A percentile compares a stretch with the other conserved stretches of the same genome.
These are phyloP conservation scores for Neopipo cinnamomea DNA, from an alignment of 2,113 vertebrate genomes.

Conservation along the genomic window DNA sequence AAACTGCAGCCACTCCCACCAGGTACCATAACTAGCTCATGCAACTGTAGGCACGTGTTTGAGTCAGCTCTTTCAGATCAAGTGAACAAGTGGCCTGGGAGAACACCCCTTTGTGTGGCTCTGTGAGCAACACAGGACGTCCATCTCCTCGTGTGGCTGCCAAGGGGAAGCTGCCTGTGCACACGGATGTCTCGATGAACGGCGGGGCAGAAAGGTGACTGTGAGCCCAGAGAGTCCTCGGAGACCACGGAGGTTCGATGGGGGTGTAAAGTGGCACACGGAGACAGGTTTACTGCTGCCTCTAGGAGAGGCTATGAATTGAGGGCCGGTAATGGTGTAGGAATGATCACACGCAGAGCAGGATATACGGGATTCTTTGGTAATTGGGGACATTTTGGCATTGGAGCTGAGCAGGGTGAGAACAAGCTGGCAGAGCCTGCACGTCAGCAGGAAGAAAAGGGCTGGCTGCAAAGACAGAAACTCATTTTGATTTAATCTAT, in stretches of 20 bases:
- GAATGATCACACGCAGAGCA: constrained; percentile 32
- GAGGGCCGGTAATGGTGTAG: constrained; percentile 10
- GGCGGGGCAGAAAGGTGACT: background rate
- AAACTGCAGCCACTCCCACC: background rate
- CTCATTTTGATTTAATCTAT: constrained; percentile 52
- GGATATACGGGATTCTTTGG: constrained; percentile 54
- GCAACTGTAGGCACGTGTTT: background rate
- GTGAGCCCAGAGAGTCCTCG: background rate
- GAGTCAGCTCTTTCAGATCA: constrained; percentile 12
- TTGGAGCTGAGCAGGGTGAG: constrained; percentile 40
- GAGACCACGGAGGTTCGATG: constrained; percentile 17
- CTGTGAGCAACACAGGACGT: background rate
- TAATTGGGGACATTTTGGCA: constrained; percentile 64
- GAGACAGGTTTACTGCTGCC: constrained; percentile 54
- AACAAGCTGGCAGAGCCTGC: constrained; percentile 29
- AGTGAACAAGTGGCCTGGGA: background rate
- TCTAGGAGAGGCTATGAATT: constrained; percentile 54
- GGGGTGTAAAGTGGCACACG: constrained; percentile 33
- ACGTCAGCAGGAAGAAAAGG: background rate
- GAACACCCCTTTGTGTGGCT: background rate
- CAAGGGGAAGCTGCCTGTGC: background rate
- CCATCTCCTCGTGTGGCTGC: background rate
- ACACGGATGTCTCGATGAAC: background rate
- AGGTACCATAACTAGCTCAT: background rate
- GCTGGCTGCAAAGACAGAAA: constrained; percentile 33